Evolutionary conservation across 2,888 invertebrate genomes (phyloP), one percentile per base, ranked within the genome.

Genomic region (Peribatodes rhomboidaria): DNA sequence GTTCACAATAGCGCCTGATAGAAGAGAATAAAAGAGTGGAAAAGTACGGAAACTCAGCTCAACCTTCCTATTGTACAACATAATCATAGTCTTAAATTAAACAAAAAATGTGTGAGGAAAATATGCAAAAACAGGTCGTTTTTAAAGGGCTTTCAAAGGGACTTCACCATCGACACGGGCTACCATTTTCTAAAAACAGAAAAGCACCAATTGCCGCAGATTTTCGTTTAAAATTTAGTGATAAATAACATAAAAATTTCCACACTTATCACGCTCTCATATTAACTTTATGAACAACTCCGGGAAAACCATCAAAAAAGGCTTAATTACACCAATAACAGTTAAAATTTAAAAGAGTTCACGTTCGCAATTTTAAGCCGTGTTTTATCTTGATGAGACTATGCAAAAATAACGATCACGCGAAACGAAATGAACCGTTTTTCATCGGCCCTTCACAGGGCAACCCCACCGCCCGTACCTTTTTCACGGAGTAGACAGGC

Each of bases 351-450:
- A 13, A 54, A 55, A 50, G 8, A 33, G 14, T 27, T 31, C 13
- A 18, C 56, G 56, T 42, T 56, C 49, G 27, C 61, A 61, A 35
- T 55, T 49, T 42, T 1, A 49, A 35, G 33, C 49, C 39, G 61
- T 35, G 55, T 49, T 50, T 63, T 56, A 53, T 64, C 63, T 41
- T 35, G 42, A 65, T 37, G 58, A 63, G 58, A 59, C 57, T 46
- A 54, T 71, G 61, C 60, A 65, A 67, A 67, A 65, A 65, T 68
- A 68, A 67, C 47, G 60, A 60, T 37, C 44, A 61, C 31, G 14
- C n/a, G 22, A 52, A 47, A 50, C 39, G 53, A 53, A 49, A 54
- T 33, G 14, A 49, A 33, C 62, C 57, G 53, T 54, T 59, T 65
- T 70, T 55, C 52, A 66, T 56, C 61, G 52, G 27, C 22, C 44